Evolutionary conservation across 2,797 vertebrate genomes (phyloP).

Genomic region (Chiroxiphia lanceolata): DNA sequence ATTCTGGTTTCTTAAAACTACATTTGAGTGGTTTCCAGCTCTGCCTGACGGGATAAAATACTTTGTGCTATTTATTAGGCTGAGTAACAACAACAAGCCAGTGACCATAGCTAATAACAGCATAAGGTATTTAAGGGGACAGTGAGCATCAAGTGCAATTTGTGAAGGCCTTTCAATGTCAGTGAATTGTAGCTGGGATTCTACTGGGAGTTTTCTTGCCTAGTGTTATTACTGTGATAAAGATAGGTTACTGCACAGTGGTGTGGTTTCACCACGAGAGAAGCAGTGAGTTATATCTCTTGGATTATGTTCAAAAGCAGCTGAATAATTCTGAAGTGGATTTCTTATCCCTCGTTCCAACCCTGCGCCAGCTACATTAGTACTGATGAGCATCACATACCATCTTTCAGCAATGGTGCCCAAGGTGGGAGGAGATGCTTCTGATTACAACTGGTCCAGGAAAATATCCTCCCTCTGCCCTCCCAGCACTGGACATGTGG

Average conservation of each 20-base stretch:
- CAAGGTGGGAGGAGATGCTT: neutral
- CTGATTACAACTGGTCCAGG: neutral
- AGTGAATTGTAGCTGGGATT: neutral
- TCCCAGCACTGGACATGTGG: neutral
- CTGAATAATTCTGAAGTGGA: neutral
- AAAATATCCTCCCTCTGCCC: neutral
- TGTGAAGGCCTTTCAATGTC: neutral
- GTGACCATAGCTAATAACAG: neutral
- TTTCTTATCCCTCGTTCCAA: neutral
- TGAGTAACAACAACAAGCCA: neutral
- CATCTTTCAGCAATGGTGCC: neutral
- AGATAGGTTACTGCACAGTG: neutral
- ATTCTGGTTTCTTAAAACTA: neutral
- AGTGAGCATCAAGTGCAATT: neutral
- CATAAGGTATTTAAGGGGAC: neutral
- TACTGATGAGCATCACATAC: neutral
- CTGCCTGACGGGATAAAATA: neutral
- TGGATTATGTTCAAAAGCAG: neutral
- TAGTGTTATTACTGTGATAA: neutral
- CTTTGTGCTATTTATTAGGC: neutral
- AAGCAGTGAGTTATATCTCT: neutral
- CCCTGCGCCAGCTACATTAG: neutral
- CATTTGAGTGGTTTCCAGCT: neutral
- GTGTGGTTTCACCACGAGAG: neutral
- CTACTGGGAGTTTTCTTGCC: neutral